Evolutionary conservation across 2,888 invertebrate species (phyloP), one percentile per base, ranked within the genome.

Genomic region (Archaeoteleia sp.): DNA sequence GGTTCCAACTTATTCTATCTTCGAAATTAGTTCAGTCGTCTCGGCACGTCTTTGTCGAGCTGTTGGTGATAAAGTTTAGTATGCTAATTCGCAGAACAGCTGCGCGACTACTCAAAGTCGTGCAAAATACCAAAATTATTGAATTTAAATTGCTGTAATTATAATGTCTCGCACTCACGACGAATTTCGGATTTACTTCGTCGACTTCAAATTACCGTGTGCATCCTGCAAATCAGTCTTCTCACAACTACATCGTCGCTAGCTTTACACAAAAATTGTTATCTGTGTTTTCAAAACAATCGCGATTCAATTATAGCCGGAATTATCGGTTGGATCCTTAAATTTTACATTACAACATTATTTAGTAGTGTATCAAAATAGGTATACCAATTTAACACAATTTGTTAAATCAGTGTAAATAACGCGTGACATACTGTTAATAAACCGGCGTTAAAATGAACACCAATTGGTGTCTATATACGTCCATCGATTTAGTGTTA

Each of bases 11-110:
- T 84, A 84, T 85, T 84, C 82, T 82, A 84, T 83, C 82, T 82
- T 82, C 76, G 81, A 82, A 85, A 85, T 85, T 84, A 84, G 83
- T 85, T 84, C 80, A 83, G 82, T 81, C 82, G 80, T 82, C 84
- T 83, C 83, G 85, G 83, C 84, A 84, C 84, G 82, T 84, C 84
- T 84, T 84, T 84, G 84, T 85, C 83, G 83, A 79, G 83, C 81
- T 83, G 82, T 83, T 81, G 84, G 84, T 82, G 84, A 85, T 85
- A 83, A 84, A 85, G 84, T 85, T 85, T 84, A 84, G 83, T 84
- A 85, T 84, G 84, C 82, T 85, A 85, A 85, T 85, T 84, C 79
- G 76, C 70, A 79, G 83, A 84, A 83, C 84, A 85, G 84, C 84
- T 84, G 84, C 79, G 78, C 80, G 74, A 71, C 70, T 76, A 72